A percentile compares a stretch with the other conserved stretches of the same genome.
phyloP scores from a whole-genome alignment of 2,797 vertebrate species.

The Esox lucius region DNA sequence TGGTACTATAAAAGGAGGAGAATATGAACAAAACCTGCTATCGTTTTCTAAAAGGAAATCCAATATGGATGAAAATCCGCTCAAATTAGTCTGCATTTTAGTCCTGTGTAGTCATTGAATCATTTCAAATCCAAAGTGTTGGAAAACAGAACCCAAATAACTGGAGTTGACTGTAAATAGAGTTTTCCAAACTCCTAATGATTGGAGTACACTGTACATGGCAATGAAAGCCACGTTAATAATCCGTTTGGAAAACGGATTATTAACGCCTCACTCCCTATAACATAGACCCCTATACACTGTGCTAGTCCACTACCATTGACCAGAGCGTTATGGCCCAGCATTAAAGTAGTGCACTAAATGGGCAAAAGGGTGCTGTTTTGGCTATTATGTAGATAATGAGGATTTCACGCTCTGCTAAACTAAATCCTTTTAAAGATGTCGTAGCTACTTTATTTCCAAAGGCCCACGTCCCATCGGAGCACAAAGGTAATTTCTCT shows the following conservation, averaged over 20 bases:
- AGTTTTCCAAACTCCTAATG: not conserved
- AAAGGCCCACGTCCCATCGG: not conserved
- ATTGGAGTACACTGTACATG: not conserved
- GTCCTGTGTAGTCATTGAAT: no score
- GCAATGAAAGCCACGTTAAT: not conserved
- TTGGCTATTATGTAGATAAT: conserved; percentile 23
- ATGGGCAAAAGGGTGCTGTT: not conserved
- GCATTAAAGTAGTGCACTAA: not conserved
- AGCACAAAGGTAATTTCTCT: conserved; percentile 3
- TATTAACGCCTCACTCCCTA: no score
- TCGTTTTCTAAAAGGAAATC: no score
- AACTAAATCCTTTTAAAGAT: conserved; percentile 65
- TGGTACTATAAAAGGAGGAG: no score
- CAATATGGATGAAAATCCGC: no score
- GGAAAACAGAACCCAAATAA: no score
- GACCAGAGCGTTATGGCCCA: not conserved
- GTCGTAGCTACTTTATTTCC: conserved; percentile 42
- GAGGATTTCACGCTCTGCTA: conserved; percentile 62
- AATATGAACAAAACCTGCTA: no score
- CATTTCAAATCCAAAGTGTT: no score
- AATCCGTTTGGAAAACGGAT: no score
- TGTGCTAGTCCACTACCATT: not conserved
- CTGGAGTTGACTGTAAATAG: not conserved
- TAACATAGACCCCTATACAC: not conserved
- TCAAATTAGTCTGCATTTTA: no score